These are phyloP conservation scores for Harpegnathos saltator DNA, from an alignment of 1,140 invertebrate genomes.

Conservation along the genomic window DNA sequence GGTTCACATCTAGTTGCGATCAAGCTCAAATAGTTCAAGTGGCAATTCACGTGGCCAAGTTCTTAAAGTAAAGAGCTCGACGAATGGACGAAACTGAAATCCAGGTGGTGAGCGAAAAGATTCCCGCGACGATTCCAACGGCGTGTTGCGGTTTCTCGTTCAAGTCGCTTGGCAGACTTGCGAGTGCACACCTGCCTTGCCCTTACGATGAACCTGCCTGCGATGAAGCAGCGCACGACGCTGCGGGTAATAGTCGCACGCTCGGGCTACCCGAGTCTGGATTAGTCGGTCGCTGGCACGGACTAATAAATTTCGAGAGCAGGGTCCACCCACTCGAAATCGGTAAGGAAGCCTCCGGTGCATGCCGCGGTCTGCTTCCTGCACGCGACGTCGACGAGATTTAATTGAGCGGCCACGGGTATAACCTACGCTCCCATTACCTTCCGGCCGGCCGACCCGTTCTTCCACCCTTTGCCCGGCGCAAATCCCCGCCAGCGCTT, in stretches of 20 bases:
- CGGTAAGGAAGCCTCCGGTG: conserved; percentile 76
- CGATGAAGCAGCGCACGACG: conserved; percentile 39
- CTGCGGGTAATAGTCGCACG: conserved; percentile 71
- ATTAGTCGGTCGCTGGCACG: conserved; percentile 73
- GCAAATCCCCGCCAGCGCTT: conserved; percentile 11
- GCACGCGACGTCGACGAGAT: conserved; percentile 77
- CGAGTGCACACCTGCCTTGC: neutral
- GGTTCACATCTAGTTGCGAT: too few species aligned
- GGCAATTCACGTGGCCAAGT: too few species aligned
- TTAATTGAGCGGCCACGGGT: conserved; percentile 73
- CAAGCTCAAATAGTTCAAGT: too few species aligned
- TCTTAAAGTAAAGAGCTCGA: too few species aligned
- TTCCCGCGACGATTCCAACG: too few species aligned
- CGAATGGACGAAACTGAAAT: too few species aligned
- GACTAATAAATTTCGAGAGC: conserved; percentile 74
- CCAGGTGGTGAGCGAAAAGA: too few species aligned
- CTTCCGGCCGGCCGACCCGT: conserved; percentile 30
- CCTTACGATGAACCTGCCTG: conserved; percentile 18
- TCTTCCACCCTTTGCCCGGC: conserved; percentile 33
- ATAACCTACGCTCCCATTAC: conserved; percentile 68
- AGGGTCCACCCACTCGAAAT: conserved; percentile 74
- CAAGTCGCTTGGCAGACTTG: neutral
- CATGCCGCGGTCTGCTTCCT: conserved; percentile 72
- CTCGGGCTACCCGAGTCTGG: conserved; percentile 42
- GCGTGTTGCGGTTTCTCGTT: neutral